Percentiles rank a stretch among this genome's conserved stretches.
Conservation (phyloP, 2,888 invertebrate species). For the Strigamia maritima region DNA sequence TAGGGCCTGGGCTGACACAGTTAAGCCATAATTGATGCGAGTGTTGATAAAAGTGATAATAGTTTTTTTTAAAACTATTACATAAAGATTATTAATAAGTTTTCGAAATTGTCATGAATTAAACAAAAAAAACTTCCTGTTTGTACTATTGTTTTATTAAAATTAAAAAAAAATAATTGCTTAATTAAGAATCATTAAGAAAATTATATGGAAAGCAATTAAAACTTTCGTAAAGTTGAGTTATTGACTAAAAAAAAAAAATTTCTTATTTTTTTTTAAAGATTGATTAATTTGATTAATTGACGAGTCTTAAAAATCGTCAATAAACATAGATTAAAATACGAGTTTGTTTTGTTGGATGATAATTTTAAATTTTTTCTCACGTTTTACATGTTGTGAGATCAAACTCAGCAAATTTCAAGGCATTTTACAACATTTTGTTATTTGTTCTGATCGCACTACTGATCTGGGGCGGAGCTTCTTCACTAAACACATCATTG, state of each 20-base stretch:
- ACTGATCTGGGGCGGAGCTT: conserved; percentile 6
- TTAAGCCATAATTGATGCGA: neutral
- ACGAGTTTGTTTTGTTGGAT: neutral
- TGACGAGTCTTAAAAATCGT: neutral
- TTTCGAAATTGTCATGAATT: too few species aligned
- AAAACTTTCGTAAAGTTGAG: neutral
- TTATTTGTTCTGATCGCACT: neutral
- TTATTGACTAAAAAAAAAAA: too few species aligned
- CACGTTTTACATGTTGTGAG: too few species aligned
- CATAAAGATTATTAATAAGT: too few species aligned
- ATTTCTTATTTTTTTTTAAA: too few species aligned
- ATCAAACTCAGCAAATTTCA: neutral
- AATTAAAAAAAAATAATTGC: neutral
- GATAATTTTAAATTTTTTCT: too few species aligned
- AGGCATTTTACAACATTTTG: neutral
- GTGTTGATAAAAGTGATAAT: neutral
- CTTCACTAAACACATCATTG: neutral
- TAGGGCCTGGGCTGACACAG: neutral
- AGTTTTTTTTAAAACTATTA: too few species aligned
- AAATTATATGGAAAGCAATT: neutral
- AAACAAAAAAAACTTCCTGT: too few species aligned
- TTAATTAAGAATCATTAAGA: neutral
- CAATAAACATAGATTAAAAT: neutral
- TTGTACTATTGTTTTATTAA: neutral
- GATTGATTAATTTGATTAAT: neutral